phyloP scores from a whole-genome alignment of 2,113 vertebrate genomes.

The Phalacrocorax brasilianus region DNA sequence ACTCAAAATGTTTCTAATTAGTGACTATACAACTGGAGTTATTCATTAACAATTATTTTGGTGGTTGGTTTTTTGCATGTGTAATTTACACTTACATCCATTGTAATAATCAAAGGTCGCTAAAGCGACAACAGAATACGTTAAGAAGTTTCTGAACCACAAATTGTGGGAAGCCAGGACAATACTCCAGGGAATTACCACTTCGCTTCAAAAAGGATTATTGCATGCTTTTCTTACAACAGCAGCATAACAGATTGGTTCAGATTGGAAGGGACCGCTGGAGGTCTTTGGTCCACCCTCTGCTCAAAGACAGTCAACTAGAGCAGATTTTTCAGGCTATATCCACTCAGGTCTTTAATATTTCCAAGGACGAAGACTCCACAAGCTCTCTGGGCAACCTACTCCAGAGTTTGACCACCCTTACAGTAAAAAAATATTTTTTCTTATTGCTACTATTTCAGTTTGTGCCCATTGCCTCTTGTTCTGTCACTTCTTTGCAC shows the following conservation, averaged over 20 bases:
- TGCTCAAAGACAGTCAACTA: neutral
- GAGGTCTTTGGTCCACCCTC: neutral
- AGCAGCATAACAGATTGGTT: neutral
- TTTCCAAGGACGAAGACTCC: neutral
- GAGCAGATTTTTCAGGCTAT: neutral
- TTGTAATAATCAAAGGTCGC: neutral
- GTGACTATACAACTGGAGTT: neutral
- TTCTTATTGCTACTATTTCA: neutral
- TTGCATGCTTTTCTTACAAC: neutral
- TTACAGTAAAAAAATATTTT: neutral
- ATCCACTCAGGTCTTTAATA: neutral
- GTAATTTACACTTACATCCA: neutral
- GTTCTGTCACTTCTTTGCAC: neutral
- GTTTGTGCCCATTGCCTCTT: neutral
- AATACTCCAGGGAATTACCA: neutral
- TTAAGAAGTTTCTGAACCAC: neutral
- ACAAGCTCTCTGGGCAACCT: neutral
- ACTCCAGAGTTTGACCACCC: neutral
- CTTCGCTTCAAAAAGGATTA: neutral
- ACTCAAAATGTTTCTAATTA: neutral
- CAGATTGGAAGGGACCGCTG: neutral
- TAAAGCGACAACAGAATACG: neutral
- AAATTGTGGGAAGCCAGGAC: neutral
- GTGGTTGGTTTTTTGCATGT: neutral
- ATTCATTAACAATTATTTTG: neutral